phyloP scores from a whole-genome alignment of 1,140 invertebrate genomes.

The Chrysopa pallens region DNA sequence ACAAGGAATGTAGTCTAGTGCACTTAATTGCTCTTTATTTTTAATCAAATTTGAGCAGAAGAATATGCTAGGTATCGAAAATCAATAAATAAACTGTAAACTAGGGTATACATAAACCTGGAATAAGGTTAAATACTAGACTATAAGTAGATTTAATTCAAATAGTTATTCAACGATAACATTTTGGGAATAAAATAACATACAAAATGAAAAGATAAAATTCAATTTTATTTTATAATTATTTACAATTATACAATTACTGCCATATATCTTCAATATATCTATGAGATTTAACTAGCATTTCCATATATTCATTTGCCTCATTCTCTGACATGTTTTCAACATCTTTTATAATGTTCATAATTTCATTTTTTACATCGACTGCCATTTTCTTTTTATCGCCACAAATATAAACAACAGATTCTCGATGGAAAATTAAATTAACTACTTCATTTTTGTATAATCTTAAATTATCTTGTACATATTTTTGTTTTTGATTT shows the following conservation, averaged over 20 bases:
- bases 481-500: slow-evolving; percentile 29
- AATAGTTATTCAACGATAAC: too few species aligned
- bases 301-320: slow-evolving; percentile 19
- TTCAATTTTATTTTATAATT: neutral
- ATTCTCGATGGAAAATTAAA: slow-evolving; percentile 31
- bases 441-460: slow-evolving; percentile 33
- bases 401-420: slow-evolving; percentile 56
- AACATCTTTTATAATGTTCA: slow-evolving; percentile 28
- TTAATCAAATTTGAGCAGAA: too few species aligned
- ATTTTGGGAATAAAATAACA: too few species aligned
- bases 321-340: slow-evolving; percentile 20
- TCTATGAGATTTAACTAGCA: slow-evolving; percentile 25
- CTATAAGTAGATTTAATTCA: too few species aligned
- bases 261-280: slow-evolving; percentile 36
- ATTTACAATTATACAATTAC: slow-evolving; percentile 14
- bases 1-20: too few species aligned
- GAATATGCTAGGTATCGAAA: too few species aligned
- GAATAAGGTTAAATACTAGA: too few species aligned
- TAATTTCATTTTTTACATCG: slow-evolving; percentile 39
- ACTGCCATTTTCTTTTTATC: slow-evolving; percentile 55
- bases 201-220: neutral
- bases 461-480: slow-evolving; percentile 38
- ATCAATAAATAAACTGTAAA: too few species aligned
- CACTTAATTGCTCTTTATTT: too few species aligned
- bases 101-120: too few species aligned